Percentiles rank a stretch among this genome's conserved stretches.
phyloP scores from a whole-genome alignment of 2,888 invertebrate genomes.

The Drosophila glabriapex region DNA sequence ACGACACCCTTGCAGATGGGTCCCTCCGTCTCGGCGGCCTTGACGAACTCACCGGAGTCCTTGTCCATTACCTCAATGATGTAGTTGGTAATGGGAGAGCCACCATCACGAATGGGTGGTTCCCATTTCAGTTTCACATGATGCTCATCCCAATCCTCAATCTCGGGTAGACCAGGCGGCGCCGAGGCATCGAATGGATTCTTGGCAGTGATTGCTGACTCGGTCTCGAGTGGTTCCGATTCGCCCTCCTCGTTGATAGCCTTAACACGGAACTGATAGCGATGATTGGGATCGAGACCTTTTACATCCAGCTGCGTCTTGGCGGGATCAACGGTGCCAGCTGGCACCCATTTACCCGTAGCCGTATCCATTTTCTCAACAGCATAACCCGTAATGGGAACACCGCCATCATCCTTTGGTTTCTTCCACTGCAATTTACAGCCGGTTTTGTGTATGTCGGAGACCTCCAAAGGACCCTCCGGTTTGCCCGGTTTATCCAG shows the following conservation, averaged over 20 bases:
- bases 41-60: conserved; percentile 93
- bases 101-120: conserved; percentile 94
- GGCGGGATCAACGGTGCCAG: conserved; percentile 93
- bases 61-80: conserved; percentile 97
- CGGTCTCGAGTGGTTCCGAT: conserved; percentile 97
- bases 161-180: conserved; percentile 95
- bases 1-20: conserved; percentile 95
- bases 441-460: conserved; percentile 96
- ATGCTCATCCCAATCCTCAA: conserved; percentile 96
- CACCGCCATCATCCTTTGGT: conserved; percentile 97
- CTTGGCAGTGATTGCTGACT: conserved; percentile 95
- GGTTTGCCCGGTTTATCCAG: conserved; percentile 87
- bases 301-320: conserved; percentile 92
- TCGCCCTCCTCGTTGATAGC: conserved; percentile 99
- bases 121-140: conserved; percentile 96
- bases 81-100: conserved; percentile 97
- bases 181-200: conserved; percentile 97
- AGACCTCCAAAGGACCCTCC: conserved; percentile 96
- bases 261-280: conserved; percentile 98
- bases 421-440: conserved; percentile 97
- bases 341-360: conserved; percentile 95
- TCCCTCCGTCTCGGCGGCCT: conserved; percentile 94
- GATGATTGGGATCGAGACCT: conserved; percentile 97
- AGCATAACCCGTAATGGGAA: conserved; percentile 95
- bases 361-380: conserved; percentile 97